Evolutionary conservation across 2,797 vertebrate genomes (phyloP), one percentile per base, ranked within the genome.

Genomic region (Picus viridis): DNA sequence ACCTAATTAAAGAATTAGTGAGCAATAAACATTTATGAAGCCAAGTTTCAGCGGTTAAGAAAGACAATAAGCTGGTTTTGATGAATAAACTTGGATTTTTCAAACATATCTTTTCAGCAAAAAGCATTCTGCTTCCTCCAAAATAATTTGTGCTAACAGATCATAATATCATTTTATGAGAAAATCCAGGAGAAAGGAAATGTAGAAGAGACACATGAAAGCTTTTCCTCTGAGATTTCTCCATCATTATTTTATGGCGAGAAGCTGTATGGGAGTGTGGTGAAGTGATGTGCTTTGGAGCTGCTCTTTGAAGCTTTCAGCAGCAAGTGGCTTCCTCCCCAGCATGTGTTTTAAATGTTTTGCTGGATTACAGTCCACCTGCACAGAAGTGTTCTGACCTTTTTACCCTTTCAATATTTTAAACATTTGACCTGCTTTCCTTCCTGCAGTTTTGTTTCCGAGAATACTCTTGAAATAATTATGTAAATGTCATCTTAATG

Each of bases 341-440:
- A 86, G 88, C 93, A 95, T 89, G 71, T 95, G 93, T 93, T 95
- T 92, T 87, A 86, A 94, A 94, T 93, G 86, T 88, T 95, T 90
- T 90, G 62, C 47, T 70, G 71, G 24, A 90, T 83, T 84, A 78
- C 61, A 82, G 57, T 84, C 62, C 93, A 95, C 87, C 69, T 94
- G 87, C 53, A 79, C 70, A 74, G 64, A 82, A 58, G 58, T 27
- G 22, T 45, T 64, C 59, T 76, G 17, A 63, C 86, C 81, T 90
- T 79, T 95, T 71, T 64, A 86, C 89, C 72, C 73, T 89, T 87
- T 77, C 89, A 92, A 88, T 92, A 94, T 89, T 93, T 90, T 85
- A 94, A 93, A 85, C 90, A 83, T 94, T 95, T 92, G 90, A 96
- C 62, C 71, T 73, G 64, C 51, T 88, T 71, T 85, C 86, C 86